Evolutionary conservation across 2,113 vertebrate species (phyloP).

Genomic region (Vicugna pacos): DNA sequence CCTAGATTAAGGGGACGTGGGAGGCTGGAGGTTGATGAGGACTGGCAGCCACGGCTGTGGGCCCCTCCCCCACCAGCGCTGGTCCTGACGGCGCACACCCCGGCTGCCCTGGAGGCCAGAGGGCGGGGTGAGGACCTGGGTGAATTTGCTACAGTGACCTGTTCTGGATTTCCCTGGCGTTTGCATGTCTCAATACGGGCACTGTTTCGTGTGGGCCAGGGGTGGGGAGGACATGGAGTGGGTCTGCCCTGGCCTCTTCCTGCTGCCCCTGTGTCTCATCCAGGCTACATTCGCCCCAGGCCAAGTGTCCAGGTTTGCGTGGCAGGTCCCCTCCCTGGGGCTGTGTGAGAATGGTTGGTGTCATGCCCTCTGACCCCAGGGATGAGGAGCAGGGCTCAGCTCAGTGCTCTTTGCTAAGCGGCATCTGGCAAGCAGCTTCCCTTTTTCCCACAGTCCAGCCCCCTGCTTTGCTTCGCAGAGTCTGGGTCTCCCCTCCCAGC

Average conservation of each 20-base stretch:
- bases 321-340: no score
- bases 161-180: background rate
- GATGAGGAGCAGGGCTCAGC: no score
- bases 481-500: background rate
- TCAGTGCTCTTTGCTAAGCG: background rate
- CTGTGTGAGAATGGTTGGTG: no score
- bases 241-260: background rate
- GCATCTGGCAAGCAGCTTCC: background rate
- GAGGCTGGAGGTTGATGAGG: no score
- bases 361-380: background rate
- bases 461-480: background rate
- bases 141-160: background rate
- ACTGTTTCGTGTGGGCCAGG: rapidly evolving
- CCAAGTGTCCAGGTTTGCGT: rapidly evolving
- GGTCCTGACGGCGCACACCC: rapidly evolving
- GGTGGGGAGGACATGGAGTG: rapidly evolving
- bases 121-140: no score
- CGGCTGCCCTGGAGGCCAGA: background rate
- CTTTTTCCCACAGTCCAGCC: background rate
- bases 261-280: background rate
- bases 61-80: background rate
- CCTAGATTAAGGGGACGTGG: background rate
- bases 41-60: background rate
- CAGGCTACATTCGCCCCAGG: background rate
- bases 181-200: background rate